Evolutionary conservation across 2,797 vertebrate species (phyloP), one percentile per base, ranked within the genome.

Genomic region (Pipistrellus nathusii): DNA sequence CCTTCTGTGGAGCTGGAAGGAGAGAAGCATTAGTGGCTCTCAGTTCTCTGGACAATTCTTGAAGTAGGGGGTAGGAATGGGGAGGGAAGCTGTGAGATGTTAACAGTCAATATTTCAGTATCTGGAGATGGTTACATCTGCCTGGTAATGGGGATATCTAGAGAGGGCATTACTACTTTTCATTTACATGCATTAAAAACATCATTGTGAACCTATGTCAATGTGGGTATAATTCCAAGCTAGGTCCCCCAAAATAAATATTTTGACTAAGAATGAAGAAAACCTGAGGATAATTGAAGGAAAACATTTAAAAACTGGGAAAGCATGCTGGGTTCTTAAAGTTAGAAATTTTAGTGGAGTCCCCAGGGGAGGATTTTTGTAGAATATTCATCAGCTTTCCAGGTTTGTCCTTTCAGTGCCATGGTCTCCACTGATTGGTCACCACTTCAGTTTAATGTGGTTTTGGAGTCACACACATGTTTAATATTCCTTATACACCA

Each of bases 251-350:
- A 59, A 59, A n/a, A 20, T 32, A 93, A 90, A 76, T 23, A 84
- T 75, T 87, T 88, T 88, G 48, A 59, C 15, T 85, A 68, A 81
- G n/a, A 91, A 93, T 75, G 84, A 75, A 83, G 48, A 83, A 41
- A 90, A 1, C 2, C 20, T 68, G 9, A 73, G 32, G 38, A 88
- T 8, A 83, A 14, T 38, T 78, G 44, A 55, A 85, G 66, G n/a
- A 23, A 68, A 84, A 80, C 4, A 69, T 8, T 88, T 85, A 9
- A 12, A 30, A 73, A 68, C 85, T 23, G 23, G n/a, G 66, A 68
- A 18, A 68, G 18, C n/a, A 68, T 4, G 9, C 17, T 35, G 32
- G 32, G 18, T 38, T 66, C n/a, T 66, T 66, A 66, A 66, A 30
- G 62, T 15, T 35, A 11, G 0, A 68, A 21, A 68, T 35, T 68